Percentiles rank a stretch among this genome's conserved stretches.
These are phyloP conservation scores for Pangasius sanitwongsei DNA, from an alignment of 2,797 vertebrate species.

Conservation along the genomic window DNA sequence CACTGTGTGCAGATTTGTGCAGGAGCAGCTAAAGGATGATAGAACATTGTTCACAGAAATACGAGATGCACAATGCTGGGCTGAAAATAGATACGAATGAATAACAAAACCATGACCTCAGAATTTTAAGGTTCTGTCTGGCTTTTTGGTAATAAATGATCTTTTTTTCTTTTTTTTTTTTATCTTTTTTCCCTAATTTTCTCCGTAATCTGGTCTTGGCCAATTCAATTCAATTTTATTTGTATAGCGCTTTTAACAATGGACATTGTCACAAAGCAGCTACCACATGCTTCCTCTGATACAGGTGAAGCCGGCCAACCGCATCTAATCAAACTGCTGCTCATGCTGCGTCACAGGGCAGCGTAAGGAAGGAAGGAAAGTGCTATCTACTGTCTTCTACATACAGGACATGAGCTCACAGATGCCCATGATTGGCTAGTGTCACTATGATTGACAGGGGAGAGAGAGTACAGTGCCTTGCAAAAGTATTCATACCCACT, in stretches of 20 bases:
- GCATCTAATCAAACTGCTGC: background rate
- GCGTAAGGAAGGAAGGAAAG: too few species aligned
- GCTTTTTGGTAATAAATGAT: background rate
- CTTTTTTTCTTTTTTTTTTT: too few species aligned
- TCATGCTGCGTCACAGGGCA: background rate
- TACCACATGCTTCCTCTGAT: background rate
- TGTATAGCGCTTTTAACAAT: too few species aligned
- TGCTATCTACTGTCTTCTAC: background rate
- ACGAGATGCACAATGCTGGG: constrained; percentile 49
- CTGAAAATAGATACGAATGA: constrained; percentile 60
- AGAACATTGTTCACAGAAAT: constrained; percentile 45
- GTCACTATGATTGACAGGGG: background rate
- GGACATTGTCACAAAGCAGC: too few species aligned
- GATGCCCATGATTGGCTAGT: background rate
- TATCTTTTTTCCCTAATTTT: background rate
- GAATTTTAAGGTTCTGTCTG: background rate
- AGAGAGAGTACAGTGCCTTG: too few species aligned
- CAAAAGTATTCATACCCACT: too few species aligned
- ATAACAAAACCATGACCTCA: constrained; percentile 34
- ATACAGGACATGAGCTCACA: background rate
- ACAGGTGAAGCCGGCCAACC: background rate
- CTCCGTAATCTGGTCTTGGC: background rate
- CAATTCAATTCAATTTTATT: background rate
- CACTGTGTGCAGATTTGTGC: constrained; percentile 32
- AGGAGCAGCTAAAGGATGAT: constrained; percentile 41